Base-by-base conservation (phyloP, 2,113 vertebrate species). In the Pelodiscus sinensis region DNA sequence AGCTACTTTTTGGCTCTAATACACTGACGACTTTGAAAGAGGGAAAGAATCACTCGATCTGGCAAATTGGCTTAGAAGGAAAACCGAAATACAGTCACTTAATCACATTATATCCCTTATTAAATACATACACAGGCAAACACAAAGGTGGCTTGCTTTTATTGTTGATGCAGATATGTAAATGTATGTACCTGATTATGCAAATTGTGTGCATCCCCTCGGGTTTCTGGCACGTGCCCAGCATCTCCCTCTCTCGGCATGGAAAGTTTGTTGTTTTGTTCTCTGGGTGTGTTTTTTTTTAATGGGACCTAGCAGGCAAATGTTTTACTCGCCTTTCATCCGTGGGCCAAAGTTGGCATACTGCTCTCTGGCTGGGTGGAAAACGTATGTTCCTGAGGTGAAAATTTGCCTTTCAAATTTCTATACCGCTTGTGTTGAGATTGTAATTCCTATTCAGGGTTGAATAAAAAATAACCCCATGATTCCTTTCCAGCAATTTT, bases 101-200 rank as follows among this genome's bases (percentile, higher is more conserved):
- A 97, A 98, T 97, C 96, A 91, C 93, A 94, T 97, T 96, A 93
- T 15, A 88, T 86, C 94, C 95, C 84, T 96, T 96, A 95, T 93
- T 94, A 77, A 98, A 97, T 82, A 88, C 97, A 97, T 90, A 78
- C 31, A 80, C 57, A 52, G 94, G 92, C 91, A 94, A 96, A 62
- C 79, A 88, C 24, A 73, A 81, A 88, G 89, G 88, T 89, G 80
- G 90, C 81, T 81, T 82, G 88, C 81, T 88, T 80, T 82, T 92
- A 95, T 82, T 97, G 96, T 71, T 79, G 81, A 97, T 96, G 96
- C 93, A 95, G 97, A 96, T 95, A 95, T 96, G 97, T 92, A 97
- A 96, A 98, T 97, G 75, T 97, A 95, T 96, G 95, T 96, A 96
- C 91, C 94, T 90, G 96, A 84, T 95, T 95, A 89, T 97, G 96